Evolutionary conservation across 2,888 invertebrate genomes (phyloP).

Genomic region (Lysandra coridon): DNA sequence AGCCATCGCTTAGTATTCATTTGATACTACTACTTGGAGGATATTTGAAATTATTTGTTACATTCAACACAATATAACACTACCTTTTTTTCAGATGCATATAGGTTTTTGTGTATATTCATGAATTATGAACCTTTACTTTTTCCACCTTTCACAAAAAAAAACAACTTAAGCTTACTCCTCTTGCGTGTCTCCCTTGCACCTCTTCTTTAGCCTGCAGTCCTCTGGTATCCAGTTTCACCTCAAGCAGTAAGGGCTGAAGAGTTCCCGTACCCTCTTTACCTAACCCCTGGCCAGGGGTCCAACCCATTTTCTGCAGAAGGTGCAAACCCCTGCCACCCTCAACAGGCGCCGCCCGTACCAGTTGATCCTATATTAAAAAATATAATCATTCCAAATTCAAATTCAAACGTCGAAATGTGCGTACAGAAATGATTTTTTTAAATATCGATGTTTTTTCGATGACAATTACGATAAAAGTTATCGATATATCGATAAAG

Average conservation of each 20-base stretch:
- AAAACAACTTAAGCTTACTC: conserved; percentile 53
- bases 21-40: too few species aligned
- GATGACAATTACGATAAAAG: conserved; percentile 14
- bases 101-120: too few species aligned
- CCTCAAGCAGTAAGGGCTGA: conserved; percentile 94
- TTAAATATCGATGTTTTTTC: conserved; percentile 10
- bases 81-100: too few species aligned
- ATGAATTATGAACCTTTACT: too few species aligned
- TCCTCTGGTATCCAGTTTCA: conserved; percentile 98
- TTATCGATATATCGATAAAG: conserved; percentile 25
- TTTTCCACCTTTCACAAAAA: background rate
- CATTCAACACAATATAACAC: too few species aligned
- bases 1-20: too few species aligned
- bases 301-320: conserved; percentile 99
- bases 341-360: conserved; percentile 92
- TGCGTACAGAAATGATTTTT: background rate
- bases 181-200: conserved; percentile 57
- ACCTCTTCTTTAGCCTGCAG: conserved; percentile 88
- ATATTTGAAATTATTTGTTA: too few species aligned
- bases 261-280: conserved; percentile 95
- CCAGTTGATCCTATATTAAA: conserved; percentile 90
- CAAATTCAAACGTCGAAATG: conserved; percentile 19
- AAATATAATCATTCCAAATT: conserved; percentile 31
- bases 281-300: conserved; percentile 97
- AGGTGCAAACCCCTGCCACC: conserved; percentile 98